A percentile compares a stretch with the other conserved stretches of the same genome.
Evolutionary conservation across 35 echinoderm and acorn worm genomes (phyloP).

Genomic region (Hemicentrotus pulcherrimus): DNA sequence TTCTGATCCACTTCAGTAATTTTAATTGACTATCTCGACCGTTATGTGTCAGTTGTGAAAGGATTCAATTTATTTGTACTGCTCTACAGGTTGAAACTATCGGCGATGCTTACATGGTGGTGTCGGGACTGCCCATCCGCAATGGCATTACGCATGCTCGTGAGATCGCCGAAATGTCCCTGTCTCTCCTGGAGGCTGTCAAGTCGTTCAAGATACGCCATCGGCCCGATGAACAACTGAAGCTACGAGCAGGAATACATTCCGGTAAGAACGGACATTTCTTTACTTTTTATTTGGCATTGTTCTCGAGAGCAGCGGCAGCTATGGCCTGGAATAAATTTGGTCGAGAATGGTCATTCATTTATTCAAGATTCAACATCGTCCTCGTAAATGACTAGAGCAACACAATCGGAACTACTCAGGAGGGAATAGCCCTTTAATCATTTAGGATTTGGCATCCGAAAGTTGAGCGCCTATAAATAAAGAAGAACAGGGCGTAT

Average conservation of each 20-base stretch:
- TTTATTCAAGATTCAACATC: conserved; percentile 73
- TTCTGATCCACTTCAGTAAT: too few species aligned
- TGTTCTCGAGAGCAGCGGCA: conserved; percentile 53
- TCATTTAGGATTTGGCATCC: neutral
- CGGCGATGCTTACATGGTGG: conserved; percentile 96
- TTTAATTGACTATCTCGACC: too few species aligned
- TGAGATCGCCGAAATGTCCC: conserved; percentile 85
- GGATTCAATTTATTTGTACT: neutral
- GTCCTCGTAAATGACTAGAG: neutral
- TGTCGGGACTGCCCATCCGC: conserved; percentile 79
- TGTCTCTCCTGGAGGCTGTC: conserved; percentile 64
- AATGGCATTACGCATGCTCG: conserved; percentile 81
- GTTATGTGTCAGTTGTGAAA: too few species aligned
- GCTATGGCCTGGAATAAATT: conserved; percentile 68
- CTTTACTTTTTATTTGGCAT: conserved; percentile 67
- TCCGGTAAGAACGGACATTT: conserved; percentile 47
- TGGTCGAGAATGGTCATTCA: conserved; percentile 25
- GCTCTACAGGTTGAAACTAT: conserved; percentile 86
- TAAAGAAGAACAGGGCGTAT: neutral
- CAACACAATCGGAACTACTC: neutral
- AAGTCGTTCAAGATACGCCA: conserved; percentile 73
- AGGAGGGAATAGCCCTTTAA: too few species aligned
- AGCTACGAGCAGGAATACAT: conserved; percentile 81
- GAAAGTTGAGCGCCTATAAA: neutral
- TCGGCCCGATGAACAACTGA: conserved; percentile 55